phyloP scores from a whole-genome alignment of 2,888 invertebrate genomes.

The Machimus rusticus region DNA sequence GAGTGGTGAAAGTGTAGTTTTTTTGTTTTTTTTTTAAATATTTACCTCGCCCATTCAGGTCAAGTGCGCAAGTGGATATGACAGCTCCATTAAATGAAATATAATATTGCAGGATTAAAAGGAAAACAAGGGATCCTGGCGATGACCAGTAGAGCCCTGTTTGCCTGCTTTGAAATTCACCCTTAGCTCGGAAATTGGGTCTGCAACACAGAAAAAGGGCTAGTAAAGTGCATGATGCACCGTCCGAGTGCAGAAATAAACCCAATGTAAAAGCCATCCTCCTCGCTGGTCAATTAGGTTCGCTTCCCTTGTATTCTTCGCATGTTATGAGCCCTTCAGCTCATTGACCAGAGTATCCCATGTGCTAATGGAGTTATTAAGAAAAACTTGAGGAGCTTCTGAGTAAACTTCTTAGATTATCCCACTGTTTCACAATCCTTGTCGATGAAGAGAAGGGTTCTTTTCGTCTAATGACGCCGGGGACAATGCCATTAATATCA shows the following conservation, averaged over 20 bases:
- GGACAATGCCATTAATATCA: slow-evolving; percentile 9
- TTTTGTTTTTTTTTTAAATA: not conserved
- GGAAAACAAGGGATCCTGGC: not conserved
- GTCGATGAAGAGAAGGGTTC: not conserved
- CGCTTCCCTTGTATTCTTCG: not conserved
- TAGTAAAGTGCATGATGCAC: not conserved
- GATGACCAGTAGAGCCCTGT: not conserved
- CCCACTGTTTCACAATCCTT: not conserved
- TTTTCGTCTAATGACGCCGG: not conserved
- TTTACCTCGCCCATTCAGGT: not conserved
- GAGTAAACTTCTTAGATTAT: not conserved
- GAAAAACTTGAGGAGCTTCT: not conserved
- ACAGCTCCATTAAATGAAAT: not conserved
- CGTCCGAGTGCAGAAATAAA: not conserved
- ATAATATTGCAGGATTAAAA: not conserved
- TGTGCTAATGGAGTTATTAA: not conserved
- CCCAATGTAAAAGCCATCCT: not conserved
- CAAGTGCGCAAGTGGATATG: not conserved
- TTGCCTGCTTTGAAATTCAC: not conserved
- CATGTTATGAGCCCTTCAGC: not conserved
- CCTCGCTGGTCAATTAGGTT: not conserved
- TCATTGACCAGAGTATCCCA: not conserved
- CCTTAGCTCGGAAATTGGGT: not conserved
- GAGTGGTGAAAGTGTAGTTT: not conserved
- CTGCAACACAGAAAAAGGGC: not conserved